Evolutionary conservation across 2,797 vertebrate species (phyloP), one percentile per base, ranked within the genome.

Genomic region (Vespertilio murinus): DNA sequence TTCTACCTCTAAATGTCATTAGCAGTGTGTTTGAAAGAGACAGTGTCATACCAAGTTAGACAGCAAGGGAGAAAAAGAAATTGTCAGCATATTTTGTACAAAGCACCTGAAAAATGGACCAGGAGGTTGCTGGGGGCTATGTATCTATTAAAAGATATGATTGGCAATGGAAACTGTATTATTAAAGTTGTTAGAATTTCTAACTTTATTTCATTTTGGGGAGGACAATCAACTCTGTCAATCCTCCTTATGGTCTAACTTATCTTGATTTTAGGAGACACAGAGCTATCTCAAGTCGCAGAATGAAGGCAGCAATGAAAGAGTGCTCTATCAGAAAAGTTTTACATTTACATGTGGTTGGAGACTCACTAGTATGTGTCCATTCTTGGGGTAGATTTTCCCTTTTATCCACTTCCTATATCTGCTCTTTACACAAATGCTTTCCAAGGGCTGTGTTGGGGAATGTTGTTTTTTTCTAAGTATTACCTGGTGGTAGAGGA

Each of bases 141-240:
- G 45, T 18, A 45, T 85, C 74, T 81, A 91, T 88, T 93, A 86
- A 93, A 90, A 94, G 20, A 54, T 79, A 59, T 88, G 87, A 89
- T 79, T 91, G 92, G 94, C 95, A 89, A 75, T 71, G 25, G 75
- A 75, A 89, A 89, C 59, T 54, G 45, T 81, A 83, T 89, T 95
- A 73, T 83, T 94, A 93, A 96, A 93, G 87, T 67, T 69, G 8
- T 75, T 94, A 65, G 47, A 86, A 71, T 85, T 95, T 93, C 73
- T 80, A 86, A 65, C 45, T 90, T 94, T 85, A 65, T 79, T 92
- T 91, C 82, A 82, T 86, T 85, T 88, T 38, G 25, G 38, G 45
- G 67, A 65, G 45, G 11, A 65, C 6, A 23, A 7, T 90, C 47
- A 25, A 67, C 22, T 20, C 40, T 10, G 67, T 56, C 69, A 49